Percentiles rank a stretch among this genome's conserved stretches.
Conservation (phyloP, 2,797 vertebrate species). For the Streptopelia turtur region DNA sequence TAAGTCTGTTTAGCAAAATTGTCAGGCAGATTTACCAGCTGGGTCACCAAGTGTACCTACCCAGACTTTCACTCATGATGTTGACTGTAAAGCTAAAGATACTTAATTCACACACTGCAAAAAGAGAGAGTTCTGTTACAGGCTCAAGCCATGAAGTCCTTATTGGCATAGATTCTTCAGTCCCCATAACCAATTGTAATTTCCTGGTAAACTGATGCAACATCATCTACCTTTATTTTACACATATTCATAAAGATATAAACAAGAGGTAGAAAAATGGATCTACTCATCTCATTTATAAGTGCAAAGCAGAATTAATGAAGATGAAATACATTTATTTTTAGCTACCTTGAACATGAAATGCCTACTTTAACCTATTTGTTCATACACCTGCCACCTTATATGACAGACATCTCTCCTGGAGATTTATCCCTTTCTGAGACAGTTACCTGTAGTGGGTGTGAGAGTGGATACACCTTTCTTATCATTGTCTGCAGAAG, state of each 20-base stretch:
- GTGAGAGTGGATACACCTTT: background rate
- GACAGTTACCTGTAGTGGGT: background rate
- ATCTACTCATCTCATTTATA: background rate
- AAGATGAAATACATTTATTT: background rate
- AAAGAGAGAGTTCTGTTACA: background rate
- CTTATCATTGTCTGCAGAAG: background rate
- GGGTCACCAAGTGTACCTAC: conserved; percentile 11
- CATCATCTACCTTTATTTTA: background rate
- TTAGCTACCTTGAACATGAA: background rate
- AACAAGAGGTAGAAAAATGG: background rate
- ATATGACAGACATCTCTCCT: background rate
- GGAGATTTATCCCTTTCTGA: background rate
- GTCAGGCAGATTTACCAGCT: background rate
- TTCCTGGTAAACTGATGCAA: background rate
- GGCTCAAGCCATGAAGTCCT: background rate
- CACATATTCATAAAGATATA: background rate
- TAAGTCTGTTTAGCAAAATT: conserved; percentile 32
- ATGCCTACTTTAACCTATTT: background rate
- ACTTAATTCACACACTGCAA: background rate
- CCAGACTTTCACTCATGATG: background rate
- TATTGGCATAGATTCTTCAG: background rate
- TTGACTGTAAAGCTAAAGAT: background rate
- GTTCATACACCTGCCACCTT: background rate
- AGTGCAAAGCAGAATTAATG: background rate
- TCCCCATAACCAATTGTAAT: background rate